These are phyloP conservation scores for Cantharis flavilabris DNA, from an alignment of 2,888 invertebrate genomes.

Conservation along the genomic window DNA sequence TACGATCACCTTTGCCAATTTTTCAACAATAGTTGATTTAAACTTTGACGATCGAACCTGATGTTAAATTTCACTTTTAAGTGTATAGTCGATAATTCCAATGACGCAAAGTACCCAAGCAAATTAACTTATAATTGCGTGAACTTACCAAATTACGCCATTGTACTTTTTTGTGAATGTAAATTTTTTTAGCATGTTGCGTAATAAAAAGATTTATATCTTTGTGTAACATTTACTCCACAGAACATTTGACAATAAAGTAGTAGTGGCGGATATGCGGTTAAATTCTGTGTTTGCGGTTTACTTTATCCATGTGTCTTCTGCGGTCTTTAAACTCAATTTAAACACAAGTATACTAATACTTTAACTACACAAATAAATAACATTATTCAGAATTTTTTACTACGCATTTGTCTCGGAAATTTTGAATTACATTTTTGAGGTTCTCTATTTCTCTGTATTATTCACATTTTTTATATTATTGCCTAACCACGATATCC, in stretches of 20 bases:
- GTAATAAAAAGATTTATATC: slow-evolving; percentile 1
- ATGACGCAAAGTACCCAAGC: not conserved
- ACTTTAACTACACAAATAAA: slow-evolving; percentile 27
- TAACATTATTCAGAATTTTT: slow-evolving; percentile 21
- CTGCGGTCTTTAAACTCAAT: slow-evolving; percentile 19
- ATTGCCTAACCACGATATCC: not conserved
- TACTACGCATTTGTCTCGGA: not conserved
- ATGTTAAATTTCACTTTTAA: not conserved
- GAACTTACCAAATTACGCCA: not conserved
- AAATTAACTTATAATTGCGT: not conserved
- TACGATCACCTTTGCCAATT: not conserved
- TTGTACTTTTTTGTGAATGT: not conserved
- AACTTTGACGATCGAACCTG: not conserved
- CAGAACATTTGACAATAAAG: slow-evolving; percentile 16
- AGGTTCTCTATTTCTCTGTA: not conserved
- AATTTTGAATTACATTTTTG: not conserved
- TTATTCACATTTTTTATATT: not conserved
- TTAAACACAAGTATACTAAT: slow-evolving; percentile 24
- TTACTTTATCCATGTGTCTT: slow-evolving; percentile 26
- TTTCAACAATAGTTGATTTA: not conserved
- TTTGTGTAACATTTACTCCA: slow-evolving; percentile 13
- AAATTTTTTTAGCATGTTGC: not conserved
- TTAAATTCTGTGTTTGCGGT: slow-evolving; percentile 22
- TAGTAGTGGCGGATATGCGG: slow-evolving; percentile 20
- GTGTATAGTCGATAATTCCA: not conserved